These are phyloP conservation scores for Donacobius atricapilla DNA, from an alignment of 2,113 vertebrate genomes.

Conservation along the genomic window DNA sequence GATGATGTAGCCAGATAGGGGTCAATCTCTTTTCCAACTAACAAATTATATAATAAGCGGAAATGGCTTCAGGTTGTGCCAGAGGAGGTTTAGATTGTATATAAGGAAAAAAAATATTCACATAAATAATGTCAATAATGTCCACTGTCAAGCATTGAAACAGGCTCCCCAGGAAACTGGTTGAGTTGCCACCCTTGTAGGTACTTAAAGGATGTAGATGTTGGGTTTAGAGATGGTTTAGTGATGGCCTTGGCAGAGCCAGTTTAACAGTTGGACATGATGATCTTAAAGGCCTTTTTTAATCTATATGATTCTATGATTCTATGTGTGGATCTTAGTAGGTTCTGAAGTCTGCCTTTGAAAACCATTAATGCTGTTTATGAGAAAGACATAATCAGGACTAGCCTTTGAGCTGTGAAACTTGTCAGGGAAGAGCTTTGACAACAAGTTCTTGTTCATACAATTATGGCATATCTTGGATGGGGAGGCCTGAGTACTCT, in stretches of 20 bases:
- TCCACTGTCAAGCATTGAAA: background rate
- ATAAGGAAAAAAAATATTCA: background rate
- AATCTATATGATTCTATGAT: background rate
- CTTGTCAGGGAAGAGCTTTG: background rate
- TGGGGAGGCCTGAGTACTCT: background rate
- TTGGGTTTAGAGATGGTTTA: background rate
- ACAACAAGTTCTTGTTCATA: background rate
- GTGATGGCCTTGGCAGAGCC: background rate
- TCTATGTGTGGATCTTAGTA: background rate
- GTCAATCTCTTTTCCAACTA: rapidly evolving
- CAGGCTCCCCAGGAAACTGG: background rate
- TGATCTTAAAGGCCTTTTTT: background rate
- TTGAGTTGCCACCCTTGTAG: background rate
- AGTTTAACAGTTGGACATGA: background rate
- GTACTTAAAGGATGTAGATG: background rate
- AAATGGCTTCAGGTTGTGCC: background rate
- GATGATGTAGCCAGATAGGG: rapidly evolving
- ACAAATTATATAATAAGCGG: background rate
- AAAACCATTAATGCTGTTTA: background rate
- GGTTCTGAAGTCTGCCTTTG: background rate
- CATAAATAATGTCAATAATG: background rate
- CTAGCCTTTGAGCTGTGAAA: background rate
- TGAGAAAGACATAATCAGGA: background rate
- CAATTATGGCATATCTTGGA: background rate
- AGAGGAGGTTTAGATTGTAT: background rate